phyloP scores from a whole-genome alignment of 2,797 vertebrate genomes.

The Acipenser ruthenus region DNA sequence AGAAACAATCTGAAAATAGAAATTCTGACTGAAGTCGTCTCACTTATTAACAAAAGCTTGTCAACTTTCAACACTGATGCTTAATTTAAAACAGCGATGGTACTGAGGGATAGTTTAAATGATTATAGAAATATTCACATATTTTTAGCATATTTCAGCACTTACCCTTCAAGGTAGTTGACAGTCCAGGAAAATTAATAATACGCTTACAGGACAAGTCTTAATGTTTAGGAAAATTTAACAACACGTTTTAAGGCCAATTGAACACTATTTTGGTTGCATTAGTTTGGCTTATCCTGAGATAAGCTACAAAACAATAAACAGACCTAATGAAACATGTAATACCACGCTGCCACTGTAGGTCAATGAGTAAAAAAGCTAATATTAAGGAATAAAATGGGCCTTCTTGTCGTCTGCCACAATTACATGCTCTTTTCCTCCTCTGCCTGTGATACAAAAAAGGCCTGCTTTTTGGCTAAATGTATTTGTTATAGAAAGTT shows the following conservation, averaged over 20 bases:
- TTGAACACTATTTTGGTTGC: constrained; percentile 38
- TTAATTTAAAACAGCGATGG: constrained; percentile 29
- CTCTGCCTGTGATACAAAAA: constrained; percentile 3
- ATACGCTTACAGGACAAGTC: constrained; percentile 17
- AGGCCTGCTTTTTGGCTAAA: not conserved
- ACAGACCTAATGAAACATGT: constrained; percentile 41
- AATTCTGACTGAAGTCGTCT: not conserved
- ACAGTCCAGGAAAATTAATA: constrained; percentile 30
- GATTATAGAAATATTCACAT: constrained; percentile 24
- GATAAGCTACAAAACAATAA: constrained; percentile 31
- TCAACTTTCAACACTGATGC: constrained; percentile 33
- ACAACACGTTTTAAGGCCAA: constrained; percentile 39
- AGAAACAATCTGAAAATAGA: not conserved
- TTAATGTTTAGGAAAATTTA: constrained; percentile 21
- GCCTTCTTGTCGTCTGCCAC: constrained; percentile 30
- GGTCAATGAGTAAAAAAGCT: constrained; percentile 42
- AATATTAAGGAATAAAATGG: constrained; percentile 33
- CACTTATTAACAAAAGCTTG: not conserved
- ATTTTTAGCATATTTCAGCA: constrained; percentile 28
- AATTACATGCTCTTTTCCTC: constrained; percentile 25
- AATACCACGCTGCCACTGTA: constrained; percentile 29
- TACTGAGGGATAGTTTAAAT: constrained; percentile 23
- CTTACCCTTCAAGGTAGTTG: constrained; percentile 25
- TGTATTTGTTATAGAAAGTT: not conserved
- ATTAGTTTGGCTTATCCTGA: constrained; percentile 33